phyloP scores from a whole-genome alignment of 2,797 vertebrate species.

The Loriculus beryllinus region DNA sequence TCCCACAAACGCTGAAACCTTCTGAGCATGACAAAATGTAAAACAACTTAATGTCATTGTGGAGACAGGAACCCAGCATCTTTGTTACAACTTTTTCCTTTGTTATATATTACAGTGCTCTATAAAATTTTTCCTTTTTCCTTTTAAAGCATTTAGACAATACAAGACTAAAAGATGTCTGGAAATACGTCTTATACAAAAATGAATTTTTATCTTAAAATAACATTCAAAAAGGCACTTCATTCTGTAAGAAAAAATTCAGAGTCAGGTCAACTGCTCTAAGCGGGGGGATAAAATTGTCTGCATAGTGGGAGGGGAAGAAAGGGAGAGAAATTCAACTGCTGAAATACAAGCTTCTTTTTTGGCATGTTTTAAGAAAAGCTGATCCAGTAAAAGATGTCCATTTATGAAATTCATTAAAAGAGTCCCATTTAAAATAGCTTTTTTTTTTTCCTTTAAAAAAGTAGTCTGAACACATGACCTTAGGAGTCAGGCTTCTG shows the following conservation, averaged over 20 bases:
- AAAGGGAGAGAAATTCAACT: slow-evolving; percentile 70
- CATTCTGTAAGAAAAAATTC: slow-evolving; percentile 89
- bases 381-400: slow-evolving; percentile 77
- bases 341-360: slow-evolving; percentile 74
- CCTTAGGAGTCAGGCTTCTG: slow-evolving; percentile 63
- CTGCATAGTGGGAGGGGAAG: slow-evolving; percentile 84
- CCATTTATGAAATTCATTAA: slow-evolving; percentile 80
- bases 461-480: slow-evolving; percentile 67
- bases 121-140: slow-evolving; percentile 80
- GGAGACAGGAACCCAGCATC: slow-evolving; percentile 72
- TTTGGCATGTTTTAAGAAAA: slow-evolving; percentile 85
- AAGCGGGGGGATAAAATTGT: slow-evolving; percentile 77
- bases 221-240: slow-evolving; percentile 99
- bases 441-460: slow-evolving; percentile 64
- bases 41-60: slow-evolving; percentile 31
- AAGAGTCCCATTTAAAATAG: slow-evolving; percentile 81
- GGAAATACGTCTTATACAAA: slow-evolving; percentile 91
- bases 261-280: slow-evolving; percentile 88
- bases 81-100: slow-evolving; percentile 54
- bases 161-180: slow-evolving; percentile 89
- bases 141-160: slow-evolving; percentile 87
- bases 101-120: slow-evolving; percentile 78
- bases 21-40: slow-evolving; percentile 18
- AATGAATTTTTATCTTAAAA: slow-evolving; percentile 88
- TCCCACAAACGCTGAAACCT: neutral